Conservation (phyloP, 2,888 invertebrate species). For the Candidula unifasciata region DNA sequence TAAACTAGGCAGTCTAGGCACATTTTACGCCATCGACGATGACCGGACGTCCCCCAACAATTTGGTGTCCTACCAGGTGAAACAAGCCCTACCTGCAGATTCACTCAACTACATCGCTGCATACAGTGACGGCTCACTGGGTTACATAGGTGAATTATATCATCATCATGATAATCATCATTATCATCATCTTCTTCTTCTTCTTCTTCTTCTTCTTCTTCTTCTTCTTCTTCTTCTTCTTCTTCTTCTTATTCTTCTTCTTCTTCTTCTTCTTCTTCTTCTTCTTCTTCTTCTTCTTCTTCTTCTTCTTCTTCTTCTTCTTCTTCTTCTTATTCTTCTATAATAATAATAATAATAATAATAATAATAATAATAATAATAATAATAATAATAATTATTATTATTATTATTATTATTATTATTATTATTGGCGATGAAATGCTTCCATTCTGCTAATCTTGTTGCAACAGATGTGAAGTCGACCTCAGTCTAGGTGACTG, state of each 20-base stretch:
- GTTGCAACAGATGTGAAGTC: no score
- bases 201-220: not conserved
- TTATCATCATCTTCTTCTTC: slow-evolving; percentile 23
- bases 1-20: slow-evolving; percentile 42
- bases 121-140: slow-evolving; percentile 30
- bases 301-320: slow-evolving; percentile 48
- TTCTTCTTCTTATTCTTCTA: slow-evolving; percentile 44
- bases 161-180: not conserved
- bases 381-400: no score
- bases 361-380: no score
- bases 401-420: no score
- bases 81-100: not conserved
- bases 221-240: slow-evolving; percentile 41
- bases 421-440: no score
- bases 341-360: no score
- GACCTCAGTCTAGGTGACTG: no score
- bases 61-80: slow-evolving; percentile 39
- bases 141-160: not conserved
- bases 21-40: slow-evolving; percentile 43
- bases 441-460: no score
- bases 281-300: slow-evolving; percentile 47
- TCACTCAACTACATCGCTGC: slow-evolving; percentile 20
- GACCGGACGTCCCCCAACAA: slow-evolving; percentile 56
- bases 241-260: slow-evolving; percentile 13
- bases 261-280: slow-evolving; percentile 16